Conservation (phyloP, 2,797 vertebrate genomes). For the Bradypodion ventrale region DNA sequence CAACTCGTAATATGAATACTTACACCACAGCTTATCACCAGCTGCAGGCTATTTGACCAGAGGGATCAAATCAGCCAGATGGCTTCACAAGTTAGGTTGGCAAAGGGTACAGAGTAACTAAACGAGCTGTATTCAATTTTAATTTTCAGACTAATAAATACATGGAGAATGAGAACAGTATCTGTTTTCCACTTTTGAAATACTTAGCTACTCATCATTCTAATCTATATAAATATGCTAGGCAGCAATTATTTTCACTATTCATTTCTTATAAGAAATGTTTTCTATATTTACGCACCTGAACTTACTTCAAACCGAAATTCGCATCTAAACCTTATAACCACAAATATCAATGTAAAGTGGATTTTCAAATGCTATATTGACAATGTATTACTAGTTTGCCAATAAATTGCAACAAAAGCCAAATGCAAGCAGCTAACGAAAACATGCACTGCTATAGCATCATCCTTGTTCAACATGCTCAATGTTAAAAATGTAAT, state of each 20-base stretch:
- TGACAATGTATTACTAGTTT: background rate
- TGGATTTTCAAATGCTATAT: background rate
- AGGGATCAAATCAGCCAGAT: conserved; percentile 56
- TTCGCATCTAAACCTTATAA: background rate
- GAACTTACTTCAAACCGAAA: background rate
- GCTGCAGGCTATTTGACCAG: conserved; percentile 56
- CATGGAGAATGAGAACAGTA: conserved; percentile 28
- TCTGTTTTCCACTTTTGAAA: conserved; percentile 26
- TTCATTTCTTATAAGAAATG: conserved; percentile 1
- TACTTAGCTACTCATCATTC: background rate
- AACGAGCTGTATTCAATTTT: conserved; percentile 41
- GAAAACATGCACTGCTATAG: background rate
- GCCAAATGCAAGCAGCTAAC: background rate
- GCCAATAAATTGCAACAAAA: background rate
- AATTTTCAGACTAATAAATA: conserved; percentile 54
- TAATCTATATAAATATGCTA: conserved; percentile 1
- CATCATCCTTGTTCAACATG: background rate
- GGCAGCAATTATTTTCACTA: conserved; percentile 4
- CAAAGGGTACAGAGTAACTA: conserved; percentile 49
- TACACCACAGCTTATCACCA: conserved; percentile 48
- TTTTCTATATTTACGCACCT: background rate
- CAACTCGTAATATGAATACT: background rate
- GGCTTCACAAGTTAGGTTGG: conserved; percentile 54
- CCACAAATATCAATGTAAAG: background rate
- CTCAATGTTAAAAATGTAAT: background rate